Evolutionary conservation across 2,113 vertebrate species (phyloP), one percentile per base, ranked within the genome.

Genomic region (Seriola quinqueradiata): DNA sequence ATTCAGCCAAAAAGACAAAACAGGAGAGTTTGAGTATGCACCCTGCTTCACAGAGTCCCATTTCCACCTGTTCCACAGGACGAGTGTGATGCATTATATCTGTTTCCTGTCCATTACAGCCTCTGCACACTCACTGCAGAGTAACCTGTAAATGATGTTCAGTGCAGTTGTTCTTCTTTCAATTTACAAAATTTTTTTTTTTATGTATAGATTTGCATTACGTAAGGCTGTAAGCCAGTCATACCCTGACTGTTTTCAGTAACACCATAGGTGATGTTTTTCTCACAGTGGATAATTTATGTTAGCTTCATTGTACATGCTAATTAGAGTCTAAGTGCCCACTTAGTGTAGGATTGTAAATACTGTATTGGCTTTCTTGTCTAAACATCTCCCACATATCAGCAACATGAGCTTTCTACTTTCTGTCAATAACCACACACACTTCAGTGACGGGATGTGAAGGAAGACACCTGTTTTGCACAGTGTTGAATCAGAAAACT

Each of bases 271-370:
- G 70, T 77, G 57, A 69, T 84, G 57, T 84, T 89, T 85, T 83
- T 58, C 82, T 86, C 75, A 70, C 46, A 82, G 38, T 32, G 74
- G 63, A 54, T 81, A 75, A 77, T 89, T 90, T 85, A 72, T 71
- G 70, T 44, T 75, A 38, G 55, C 67, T 70, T 81, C 34, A 61
- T 44, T 82, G 75, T 59, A 63, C 42, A 90, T 82, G 57, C 67
- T 75, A 82, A 84, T 79, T 89, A 63, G 36, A 77, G 68, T 79
- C 40, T 46, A 55, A 74, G 70, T 81, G 65, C 75, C 68, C 78
- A 75, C 59, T 82, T 58, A 74, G 59, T 68, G 46, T 60, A 36
- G 58, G 68, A 60, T 36, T 85, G 69, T 75, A 79, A 88, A 90
- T 79, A 75, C 34, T 77, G 61, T 40, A 70, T 70, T 78, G 50